Conservation (phyloP, 1,140 invertebrate species). For the Octopus sinensis region DNA sequence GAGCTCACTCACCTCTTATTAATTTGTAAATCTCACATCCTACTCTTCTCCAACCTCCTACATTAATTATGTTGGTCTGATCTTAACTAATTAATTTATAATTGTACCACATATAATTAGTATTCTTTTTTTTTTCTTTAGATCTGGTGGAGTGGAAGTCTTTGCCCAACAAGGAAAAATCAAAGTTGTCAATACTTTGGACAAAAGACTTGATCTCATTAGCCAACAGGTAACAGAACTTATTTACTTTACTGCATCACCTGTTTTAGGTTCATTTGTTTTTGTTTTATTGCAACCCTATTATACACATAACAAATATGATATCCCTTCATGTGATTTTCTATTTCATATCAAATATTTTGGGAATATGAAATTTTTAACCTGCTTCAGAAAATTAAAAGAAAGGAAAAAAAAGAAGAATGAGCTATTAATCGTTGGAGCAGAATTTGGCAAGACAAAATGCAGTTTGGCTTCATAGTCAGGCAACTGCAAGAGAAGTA, state of each 20-base stretch:
- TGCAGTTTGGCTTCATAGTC: no score
- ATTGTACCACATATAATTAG: background rate
- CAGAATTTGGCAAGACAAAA: no score
- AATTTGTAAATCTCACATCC: background rate
- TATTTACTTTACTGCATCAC: background rate
- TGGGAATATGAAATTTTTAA: background rate
- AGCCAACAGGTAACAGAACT: conserved; percentile 69
- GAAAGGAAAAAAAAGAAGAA: no score
- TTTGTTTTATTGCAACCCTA: background rate
- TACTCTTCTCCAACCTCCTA: background rate
- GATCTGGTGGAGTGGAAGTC: conserved; percentile 88
- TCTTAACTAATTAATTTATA: no score
- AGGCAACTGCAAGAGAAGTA: no score
- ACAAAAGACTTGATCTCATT: conserved; percentile 89
- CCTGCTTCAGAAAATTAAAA: background rate
- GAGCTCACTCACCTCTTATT: background rate
- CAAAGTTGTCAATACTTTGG: conserved; percentile 90
- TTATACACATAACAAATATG: background rate
- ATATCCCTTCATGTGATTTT: background rate
- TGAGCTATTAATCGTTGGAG: no score
- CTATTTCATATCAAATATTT: background rate
- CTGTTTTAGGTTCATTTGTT: background rate
- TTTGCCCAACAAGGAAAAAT: conserved; percentile 78
- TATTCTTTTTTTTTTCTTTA: conserved; percentile 43
- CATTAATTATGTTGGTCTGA: no score